phyloP scores from a whole-genome alignment of 2,113 vertebrate genomes.

The Oxygymnocypris stewartii region DNA sequence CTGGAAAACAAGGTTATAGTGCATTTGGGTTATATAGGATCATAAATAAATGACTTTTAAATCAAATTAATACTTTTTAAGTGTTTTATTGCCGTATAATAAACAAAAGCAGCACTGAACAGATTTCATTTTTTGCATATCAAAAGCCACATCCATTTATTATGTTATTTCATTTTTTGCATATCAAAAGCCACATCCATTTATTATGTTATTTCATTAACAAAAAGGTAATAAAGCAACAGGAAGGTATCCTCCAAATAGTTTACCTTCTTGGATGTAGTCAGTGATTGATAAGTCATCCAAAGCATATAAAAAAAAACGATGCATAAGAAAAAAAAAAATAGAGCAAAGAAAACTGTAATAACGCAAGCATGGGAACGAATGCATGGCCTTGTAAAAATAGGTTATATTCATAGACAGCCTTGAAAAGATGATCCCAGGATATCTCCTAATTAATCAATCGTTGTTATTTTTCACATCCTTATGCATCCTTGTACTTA shows the following conservation, averaged over 20 bases:
- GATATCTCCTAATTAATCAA: background rate
- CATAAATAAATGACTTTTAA: background rate
- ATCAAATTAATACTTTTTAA: background rate
- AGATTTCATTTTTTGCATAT: background rate
- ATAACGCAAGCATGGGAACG: background rate
- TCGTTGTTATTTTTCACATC: background rate
- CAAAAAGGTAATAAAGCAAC: background rate
- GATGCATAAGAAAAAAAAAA: background rate
- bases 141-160: too few relatives aligned
- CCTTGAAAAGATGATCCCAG: conserved; percentile 1
- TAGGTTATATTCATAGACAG: background rate
- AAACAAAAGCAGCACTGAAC: background rate
- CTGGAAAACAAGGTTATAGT: background rate
- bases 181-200: background rate
- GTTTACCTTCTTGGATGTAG: background rate
- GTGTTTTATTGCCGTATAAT: background rate
- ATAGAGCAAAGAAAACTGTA: background rate
- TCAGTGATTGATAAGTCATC: background rate
- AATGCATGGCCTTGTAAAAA: conserved; percentile 7
- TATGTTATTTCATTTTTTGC: background rate
- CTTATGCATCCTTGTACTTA: background rate
- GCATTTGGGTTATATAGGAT: background rate
- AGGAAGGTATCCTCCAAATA: background rate
- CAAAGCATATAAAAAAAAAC: background rate
- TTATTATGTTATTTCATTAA: background rate